A percentile compares a stretch with the other conserved stretches of the same genome.
phyloP scores from a whole-genome alignment of 2,113 vertebrate species.

The Noctilio leporinus region DNA sequence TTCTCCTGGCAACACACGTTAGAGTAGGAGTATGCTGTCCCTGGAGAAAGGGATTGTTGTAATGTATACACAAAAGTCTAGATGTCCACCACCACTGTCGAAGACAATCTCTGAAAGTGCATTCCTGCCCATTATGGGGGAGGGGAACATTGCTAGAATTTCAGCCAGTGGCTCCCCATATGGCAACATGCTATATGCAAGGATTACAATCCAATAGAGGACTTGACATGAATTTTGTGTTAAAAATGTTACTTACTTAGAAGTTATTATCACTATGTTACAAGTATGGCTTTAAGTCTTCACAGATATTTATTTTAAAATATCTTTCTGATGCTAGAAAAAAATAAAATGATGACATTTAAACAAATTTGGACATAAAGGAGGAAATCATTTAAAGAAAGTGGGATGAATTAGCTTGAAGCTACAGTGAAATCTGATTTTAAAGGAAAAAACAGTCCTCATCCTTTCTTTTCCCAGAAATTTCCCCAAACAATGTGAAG shows the following conservation, averaged over 20 bases:
- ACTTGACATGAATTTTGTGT: not conserved
- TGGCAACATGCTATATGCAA: not conserved
- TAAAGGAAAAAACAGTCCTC: not conserved
- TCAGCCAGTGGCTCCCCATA: no score
- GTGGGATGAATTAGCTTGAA: no score
- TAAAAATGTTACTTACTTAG: not conserved
- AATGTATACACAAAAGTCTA: no score
- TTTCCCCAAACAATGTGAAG: rapidly evolving
- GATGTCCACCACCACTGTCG: rapidly evolving
- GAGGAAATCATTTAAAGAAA: not conserved
- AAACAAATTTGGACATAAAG: not conserved
- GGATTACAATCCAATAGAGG: not conserved
- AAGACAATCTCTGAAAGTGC: not conserved
- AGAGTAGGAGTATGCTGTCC: rapidly evolving
- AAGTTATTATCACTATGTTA: not conserved
- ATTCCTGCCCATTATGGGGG: no score
- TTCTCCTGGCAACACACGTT: rapidly evolving
- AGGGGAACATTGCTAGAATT: no score
- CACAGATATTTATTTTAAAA: not conserved
- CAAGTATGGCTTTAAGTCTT: not conserved
- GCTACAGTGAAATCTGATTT: not conserved
- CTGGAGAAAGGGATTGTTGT: not conserved
- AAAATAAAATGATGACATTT: not conserved
- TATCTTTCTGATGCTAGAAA: not conserved
- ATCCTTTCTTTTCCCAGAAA: not conserved